Evolutionary conservation across 2,797 vertebrate genomes (phyloP).

Genomic region (Dromococcyx pavoninus): DNA sequence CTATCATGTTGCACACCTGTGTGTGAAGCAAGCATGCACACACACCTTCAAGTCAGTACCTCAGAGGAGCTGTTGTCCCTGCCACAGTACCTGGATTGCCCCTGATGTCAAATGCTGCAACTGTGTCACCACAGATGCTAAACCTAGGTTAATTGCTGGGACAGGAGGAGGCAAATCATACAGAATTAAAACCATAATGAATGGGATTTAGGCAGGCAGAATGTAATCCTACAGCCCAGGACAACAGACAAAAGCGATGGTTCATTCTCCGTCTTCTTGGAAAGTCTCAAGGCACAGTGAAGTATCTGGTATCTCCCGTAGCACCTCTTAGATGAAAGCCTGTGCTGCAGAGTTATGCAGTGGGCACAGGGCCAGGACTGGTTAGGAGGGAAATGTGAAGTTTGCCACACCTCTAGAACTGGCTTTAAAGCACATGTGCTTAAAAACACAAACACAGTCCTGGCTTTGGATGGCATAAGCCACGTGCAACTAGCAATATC

Average conservation of each 20-base stretch:
- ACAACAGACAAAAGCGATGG: not conserved
- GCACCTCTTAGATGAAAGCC: not conserved
- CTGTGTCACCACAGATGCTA: rapidly evolving
- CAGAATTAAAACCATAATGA: not conserved
- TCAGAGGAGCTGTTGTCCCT: not conserved
- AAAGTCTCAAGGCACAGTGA: not conserved
- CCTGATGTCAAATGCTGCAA: not conserved
- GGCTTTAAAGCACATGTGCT: not conserved
- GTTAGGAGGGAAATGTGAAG: not conserved
- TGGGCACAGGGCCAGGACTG: not conserved
- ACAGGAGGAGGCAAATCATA: not conserved
- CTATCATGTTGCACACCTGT: rapidly evolving
- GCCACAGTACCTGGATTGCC: rapidly evolving
- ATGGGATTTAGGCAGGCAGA: not conserved
- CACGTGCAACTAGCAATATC: not conserved
- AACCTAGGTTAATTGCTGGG: not conserved
- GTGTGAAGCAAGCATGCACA: not conserved
- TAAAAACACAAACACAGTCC: not conserved
- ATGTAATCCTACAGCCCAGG: not conserved
- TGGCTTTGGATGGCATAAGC: not conserved
- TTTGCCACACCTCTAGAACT: not conserved
- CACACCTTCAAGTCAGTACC: rapidly evolving
- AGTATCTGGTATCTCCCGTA: not conserved
- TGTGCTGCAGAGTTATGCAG: rapidly evolving
- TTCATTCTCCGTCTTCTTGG: not conserved